Conservation (phyloP, 2,113 vertebrate species). For the Otis tarda region DNA sequence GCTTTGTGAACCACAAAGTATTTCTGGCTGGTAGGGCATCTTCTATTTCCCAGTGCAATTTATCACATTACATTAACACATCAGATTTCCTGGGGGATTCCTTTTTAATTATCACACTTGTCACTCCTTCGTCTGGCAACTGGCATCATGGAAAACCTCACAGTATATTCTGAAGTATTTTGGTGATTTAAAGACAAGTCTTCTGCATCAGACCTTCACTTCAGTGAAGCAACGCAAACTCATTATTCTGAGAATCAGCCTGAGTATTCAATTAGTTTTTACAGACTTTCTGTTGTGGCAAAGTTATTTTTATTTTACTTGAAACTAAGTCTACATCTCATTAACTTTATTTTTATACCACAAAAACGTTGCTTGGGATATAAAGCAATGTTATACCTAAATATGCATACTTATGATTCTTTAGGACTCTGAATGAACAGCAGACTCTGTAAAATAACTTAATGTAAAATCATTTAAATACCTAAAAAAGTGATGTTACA, state of each 20-base stretch:
- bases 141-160: background rate
- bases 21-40: background rate
- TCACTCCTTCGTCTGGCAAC: background rate
- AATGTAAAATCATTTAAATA: background rate
- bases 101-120: constrained; percentile 29
- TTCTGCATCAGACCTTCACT: background rate
- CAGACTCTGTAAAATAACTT: background rate
- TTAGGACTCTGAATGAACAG: background rate
- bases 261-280: constrained; percentile 4
- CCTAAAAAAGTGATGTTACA: background rate
- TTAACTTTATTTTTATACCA: constrained; percentile 27
- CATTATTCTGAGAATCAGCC: background rate
- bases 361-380: background rate
- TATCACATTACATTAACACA: background rate
- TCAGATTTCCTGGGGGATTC: background rate
- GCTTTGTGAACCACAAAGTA: background rate
- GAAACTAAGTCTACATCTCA: constrained; percentile 24
- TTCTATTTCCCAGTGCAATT: background rate
- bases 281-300: background rate
- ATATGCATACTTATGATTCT: background rate
- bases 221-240: background rate
- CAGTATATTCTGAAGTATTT: background rate
- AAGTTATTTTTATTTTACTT: constrained; percentile 26
- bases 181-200: constrained; percentile 1
- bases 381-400: background rate